phyloP scores from a whole-genome alignment of 2,888 invertebrate species.

The Callyntrura sp. region DNA sequence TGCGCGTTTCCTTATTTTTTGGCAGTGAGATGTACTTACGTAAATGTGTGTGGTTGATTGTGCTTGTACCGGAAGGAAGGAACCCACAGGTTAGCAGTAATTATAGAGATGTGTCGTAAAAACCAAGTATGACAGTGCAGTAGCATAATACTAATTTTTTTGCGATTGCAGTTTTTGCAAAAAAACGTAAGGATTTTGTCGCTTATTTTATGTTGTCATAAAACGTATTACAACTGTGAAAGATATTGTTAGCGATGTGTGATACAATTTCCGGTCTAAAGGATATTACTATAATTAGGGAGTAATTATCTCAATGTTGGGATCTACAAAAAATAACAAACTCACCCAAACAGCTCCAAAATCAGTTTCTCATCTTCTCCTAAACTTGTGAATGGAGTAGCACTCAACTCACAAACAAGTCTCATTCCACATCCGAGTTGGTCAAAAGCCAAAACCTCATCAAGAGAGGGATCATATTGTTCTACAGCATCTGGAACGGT shows the following conservation, averaged over 20 bases:
- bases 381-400: slow-evolving; percentile 69
- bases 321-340: not conserved
- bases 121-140: slow-evolving; percentile 6
- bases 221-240: not conserved
- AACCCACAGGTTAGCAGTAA: not conserved
- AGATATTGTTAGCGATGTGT: not conserved
- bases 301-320: not conserved
- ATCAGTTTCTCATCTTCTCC: slow-evolving; percentile 82
- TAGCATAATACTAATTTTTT: slow-evolving; percentile 11
- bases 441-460: slow-evolving; percentile 81
- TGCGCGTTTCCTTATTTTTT: too few species aligned
- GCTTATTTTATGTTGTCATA: too few species aligned
- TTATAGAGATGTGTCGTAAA: slow-evolving; percentile 13
- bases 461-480: slow-evolving; percentile 81
- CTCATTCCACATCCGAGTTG: slow-evolving; percentile 82
- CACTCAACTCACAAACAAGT: slow-evolving; percentile 82
- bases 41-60: not conserved
- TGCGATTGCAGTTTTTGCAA: not conserved
- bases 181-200: not conserved
- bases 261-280: slow-evolving; percentile 6
- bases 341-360: slow-evolving; percentile 83
- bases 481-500: slow-evolving; percentile 60
- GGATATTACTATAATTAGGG: not conserved
- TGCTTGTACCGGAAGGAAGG: slow-evolving; percentile 35
- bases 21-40: not conserved